Percentiles rank a stretch among this genome's conserved stretches.
Evolutionary conservation across 1,140 invertebrate species (phyloP).

Genomic region (Drosophila lowei): DNA sequence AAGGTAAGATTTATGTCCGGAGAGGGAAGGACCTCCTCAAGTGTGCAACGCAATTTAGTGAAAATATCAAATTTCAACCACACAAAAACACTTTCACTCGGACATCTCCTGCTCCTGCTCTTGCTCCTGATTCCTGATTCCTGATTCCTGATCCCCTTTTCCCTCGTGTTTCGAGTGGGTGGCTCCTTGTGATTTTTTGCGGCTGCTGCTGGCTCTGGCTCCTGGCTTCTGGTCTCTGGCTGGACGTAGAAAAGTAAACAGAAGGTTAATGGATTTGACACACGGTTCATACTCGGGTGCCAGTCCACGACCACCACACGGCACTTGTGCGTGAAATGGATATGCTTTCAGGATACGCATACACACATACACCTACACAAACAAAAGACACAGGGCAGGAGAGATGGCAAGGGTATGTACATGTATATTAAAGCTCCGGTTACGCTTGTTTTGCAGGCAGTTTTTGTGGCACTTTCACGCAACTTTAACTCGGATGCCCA

Average conservation of each 20-base stretch:
- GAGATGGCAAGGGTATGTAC: neutral
- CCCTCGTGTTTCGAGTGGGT: no score
- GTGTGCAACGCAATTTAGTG: conserved; percentile 79
- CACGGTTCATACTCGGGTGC: conserved; percentile 52
- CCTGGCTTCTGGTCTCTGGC: conserved; percentile 22
- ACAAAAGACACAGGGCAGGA: no score
- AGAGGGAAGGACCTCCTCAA: conserved; percentile 62
- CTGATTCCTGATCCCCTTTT: no score
- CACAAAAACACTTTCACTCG: conserved; percentile 41
- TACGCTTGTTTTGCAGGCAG: neutral
- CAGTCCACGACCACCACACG: conserved; percentile 14
- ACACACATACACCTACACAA: conserved; percentile 28
- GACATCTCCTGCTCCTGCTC: neutral
- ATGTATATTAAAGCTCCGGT: conserved; percentile 2
- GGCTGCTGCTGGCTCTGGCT: conserved; percentile 15
- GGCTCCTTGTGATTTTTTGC: conserved; percentile 47
- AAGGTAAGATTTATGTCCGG: conserved; percentile 74
- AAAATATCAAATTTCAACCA: conserved; percentile 80
- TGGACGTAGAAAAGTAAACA: conserved; percentile 82
- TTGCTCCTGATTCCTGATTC: no score
- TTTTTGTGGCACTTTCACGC: conserved; percentile 3
- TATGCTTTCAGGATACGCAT: conserved; percentile 71
- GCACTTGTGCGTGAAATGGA: conserved; percentile 80
- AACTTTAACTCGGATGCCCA: conserved; percentile 31
- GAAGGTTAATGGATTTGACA: conserved; percentile 83